phyloP scores from a whole-genome alignment of 2,797 vertebrate genomes.

The Manis crassicaudata region DNA sequence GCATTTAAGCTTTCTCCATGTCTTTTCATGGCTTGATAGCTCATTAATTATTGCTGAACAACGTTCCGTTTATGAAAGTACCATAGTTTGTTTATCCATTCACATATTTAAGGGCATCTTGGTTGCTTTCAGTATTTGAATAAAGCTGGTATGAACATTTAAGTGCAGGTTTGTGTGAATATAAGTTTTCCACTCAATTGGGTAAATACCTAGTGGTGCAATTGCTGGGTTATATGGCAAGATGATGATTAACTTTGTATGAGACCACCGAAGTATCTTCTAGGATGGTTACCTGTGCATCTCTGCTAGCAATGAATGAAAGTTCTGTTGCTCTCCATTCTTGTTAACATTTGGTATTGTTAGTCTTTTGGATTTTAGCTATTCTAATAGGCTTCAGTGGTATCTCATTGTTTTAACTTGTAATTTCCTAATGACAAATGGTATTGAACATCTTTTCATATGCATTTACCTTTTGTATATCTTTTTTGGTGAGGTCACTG shows the following conservation, averaged over 20 bases:
- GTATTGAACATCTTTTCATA: neutral
- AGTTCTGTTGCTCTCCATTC: neutral
- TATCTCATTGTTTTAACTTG: neutral
- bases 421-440: neutral
- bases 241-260: neutral
- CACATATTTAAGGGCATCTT: neutral
- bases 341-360: neutral
- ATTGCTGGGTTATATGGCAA: neutral
- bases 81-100: neutral
- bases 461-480: neutral
- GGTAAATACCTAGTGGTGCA: neutral
- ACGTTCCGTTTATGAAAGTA: neutral
- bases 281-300: neutral
- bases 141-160: conserved; percentile 3
- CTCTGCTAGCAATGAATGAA: neutral
- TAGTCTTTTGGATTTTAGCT: neutral
- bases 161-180: neutral
- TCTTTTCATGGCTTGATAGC: neutral
- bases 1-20: neutral
- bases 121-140: neutral
- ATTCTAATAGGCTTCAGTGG: neutral
- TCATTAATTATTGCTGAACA: neutral
- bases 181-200: neutral
- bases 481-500: neutral
- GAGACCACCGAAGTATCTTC: neutral